Evolutionary conservation across 2,797 vertebrate species (phyloP).

Genomic region (Anguilla marmorata): DNA sequence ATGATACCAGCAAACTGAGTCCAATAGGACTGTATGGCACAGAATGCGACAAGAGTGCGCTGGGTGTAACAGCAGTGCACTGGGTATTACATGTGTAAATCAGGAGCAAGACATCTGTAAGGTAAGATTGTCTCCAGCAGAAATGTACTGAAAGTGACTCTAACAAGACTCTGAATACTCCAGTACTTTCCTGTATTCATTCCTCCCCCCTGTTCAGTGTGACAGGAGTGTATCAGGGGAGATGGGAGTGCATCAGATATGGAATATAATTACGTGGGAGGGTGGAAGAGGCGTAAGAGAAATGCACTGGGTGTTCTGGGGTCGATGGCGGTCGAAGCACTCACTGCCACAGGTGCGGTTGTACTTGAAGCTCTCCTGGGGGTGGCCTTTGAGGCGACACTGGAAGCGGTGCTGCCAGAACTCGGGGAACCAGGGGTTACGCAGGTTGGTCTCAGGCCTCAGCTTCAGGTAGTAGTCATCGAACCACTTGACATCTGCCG

Average conservation of each 20-base stretch:
- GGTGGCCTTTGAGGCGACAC: conserved; percentile 87
- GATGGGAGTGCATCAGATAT: background rate
- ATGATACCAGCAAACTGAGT: background rate
- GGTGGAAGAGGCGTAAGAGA: background rate
- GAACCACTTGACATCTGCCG: conserved; percentile 97
- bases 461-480: conserved; percentile 97
- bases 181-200: background rate
- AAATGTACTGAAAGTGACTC: background rate
- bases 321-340: conserved; percentile 48
- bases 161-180: background rate
- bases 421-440: conserved; percentile 97
- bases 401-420: conserved; percentile 99
- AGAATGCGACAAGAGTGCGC: too few species aligned
- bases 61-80: background rate
- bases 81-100: background rate
- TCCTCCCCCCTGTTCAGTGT: background rate
- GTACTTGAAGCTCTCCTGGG: conserved; percentile 87
- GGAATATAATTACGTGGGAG: background rate
- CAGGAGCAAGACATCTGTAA: background rate
- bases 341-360: conserved; percentile 95
- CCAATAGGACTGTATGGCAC: background rate
- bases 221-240: background rate
- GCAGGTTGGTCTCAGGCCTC: conserved; percentile 87
- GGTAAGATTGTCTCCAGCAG: background rate
- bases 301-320: background rate